Percentiles rank a stretch among this genome's conserved stretches.
Evolutionary conservation across 1,140 invertebrate genomes (phyloP).

Genomic region (Contarinia nasturtii): DNA sequence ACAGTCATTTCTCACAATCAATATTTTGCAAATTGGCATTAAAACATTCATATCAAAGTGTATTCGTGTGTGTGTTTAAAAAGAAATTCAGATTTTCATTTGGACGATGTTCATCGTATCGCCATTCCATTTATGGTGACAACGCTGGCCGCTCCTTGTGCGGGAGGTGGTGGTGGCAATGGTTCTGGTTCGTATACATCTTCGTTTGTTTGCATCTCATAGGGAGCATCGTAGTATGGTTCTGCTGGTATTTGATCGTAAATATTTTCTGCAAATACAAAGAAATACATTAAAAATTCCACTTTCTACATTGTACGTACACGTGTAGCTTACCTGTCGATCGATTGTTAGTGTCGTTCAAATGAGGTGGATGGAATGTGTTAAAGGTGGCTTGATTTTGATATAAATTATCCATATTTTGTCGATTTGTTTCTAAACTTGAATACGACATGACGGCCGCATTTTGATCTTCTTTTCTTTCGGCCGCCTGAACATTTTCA

Average conservation of each 20-base stretch:
- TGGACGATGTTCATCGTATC: slow-evolving; percentile 42
- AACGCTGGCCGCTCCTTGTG: slow-evolving; percentile 27
- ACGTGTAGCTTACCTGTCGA: slow-evolving; percentile 6
- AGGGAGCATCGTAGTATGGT: slow-evolving; percentile 29
- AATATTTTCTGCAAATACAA: slow-evolving; percentile 15
- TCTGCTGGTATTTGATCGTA: slow-evolving; percentile 24
- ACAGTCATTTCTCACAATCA: too few species aligned
- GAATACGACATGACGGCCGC: slow-evolving; percentile 74
- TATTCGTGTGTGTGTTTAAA: too few species aligned
- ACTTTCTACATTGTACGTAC: background rate
- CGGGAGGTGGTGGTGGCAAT: slow-evolving; percentile 10
- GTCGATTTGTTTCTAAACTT: slow-evolving; percentile 24
- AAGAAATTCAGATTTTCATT: too few species aligned
- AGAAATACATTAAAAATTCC: background rate
- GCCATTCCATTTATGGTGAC: slow-evolving; percentile 55
- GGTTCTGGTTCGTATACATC: slow-evolving; percentile 52
- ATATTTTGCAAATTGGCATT: too few species aligned
- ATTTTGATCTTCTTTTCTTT: slow-evolving; percentile 64
- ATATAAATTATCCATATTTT: slow-evolving; percentile 11
- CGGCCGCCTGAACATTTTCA: slow-evolving; percentile 66
- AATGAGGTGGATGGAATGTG: slow-evolving; percentile 14
- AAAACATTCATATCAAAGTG: too few species aligned
- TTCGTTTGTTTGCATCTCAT: slow-evolving; percentile 38
- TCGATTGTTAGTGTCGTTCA: slow-evolving; percentile 5
- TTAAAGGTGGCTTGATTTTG: slow-evolving; percentile 19